phyloP scores from a whole-genome alignment of 1,140 invertebrate species.

The Cryptotermes secundus region DNA sequence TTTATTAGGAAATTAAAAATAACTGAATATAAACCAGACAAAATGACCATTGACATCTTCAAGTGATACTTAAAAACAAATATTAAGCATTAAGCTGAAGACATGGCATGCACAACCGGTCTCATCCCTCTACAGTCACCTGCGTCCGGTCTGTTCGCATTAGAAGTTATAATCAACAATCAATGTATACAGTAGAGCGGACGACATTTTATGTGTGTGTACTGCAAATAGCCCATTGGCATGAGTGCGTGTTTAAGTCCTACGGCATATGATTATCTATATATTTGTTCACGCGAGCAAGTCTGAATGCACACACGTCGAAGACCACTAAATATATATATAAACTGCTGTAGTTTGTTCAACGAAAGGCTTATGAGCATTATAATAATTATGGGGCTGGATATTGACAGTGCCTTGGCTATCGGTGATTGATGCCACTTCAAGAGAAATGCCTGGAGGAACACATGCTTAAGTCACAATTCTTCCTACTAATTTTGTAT shows the following conservation, averaged over 20 bases:
- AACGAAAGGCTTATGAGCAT: conserved; percentile 13
- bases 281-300: not conserved
- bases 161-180: not conserved
- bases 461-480: not conserved
- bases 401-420: not conserved
- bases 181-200: not conserved
- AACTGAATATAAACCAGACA: too few relatives aligned
- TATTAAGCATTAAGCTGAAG: too few relatives aligned
- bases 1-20: too few relatives aligned
- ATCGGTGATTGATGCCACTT: not conserved
- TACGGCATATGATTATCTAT: not conserved
- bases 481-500: too few relatives aligned
- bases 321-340: too few relatives aligned
- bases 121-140: not conserved
- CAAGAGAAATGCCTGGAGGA: not conserved
- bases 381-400: not conserved
- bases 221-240: too few relatives aligned
- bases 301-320: too few relatives aligned
- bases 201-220: too few relatives aligned
- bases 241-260: not conserved
- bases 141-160: not conserved
- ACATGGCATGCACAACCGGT: too few relatives aligned
- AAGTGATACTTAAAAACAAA: too few relatives aligned
- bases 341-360: not conserved
- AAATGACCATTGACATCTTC: too few relatives aligned